Evolutionary conservation across 2,888 invertebrate species (phyloP).

Genomic region (Selenia dentaria): DNA sequence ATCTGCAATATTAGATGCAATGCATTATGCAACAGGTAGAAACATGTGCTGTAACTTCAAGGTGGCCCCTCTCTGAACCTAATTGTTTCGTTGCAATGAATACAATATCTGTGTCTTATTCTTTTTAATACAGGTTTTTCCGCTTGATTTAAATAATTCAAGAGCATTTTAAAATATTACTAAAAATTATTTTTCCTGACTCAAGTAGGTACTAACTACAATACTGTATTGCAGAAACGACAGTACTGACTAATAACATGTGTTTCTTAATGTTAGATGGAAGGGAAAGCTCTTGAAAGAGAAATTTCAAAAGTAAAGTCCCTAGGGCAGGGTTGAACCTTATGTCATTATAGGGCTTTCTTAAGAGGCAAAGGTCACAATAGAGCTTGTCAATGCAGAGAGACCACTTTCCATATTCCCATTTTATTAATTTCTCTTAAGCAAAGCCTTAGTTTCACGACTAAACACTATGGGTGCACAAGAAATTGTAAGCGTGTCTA

Average conservation of each 20-base stretch:
- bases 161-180: too few species aligned
- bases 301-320: constrained; percentile 19
- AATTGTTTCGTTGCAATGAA: constrained; percentile 1
- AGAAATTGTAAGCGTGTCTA: too few species aligned
- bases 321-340: constrained; percentile 18
- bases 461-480: too few species aligned
- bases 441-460: too few species aligned
- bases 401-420: neutral
- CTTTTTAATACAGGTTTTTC: too few species aligned
- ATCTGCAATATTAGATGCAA: constrained; percentile 34
- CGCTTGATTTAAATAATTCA: too few species aligned
- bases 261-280: too few species aligned
- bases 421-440: too few species aligned
- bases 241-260: too few species aligned
- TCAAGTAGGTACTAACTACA: too few species aligned
- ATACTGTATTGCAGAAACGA: too few species aligned
- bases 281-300: constrained; percentile 22
- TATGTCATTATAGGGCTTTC: constrained; percentile 19
- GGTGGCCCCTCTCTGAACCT: neutral
- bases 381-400: neutral
- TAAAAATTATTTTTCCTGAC: too few species aligned
- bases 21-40: constrained; percentile 27
- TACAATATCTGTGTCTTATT: neutral
- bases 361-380: constrained; percentile 18
- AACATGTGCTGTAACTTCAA: constrained; percentile 14